Evolutionary conservation across 2,797 vertebrate species (phyloP), one percentile per base, ranked within the genome.

Genomic region (Rhinogobio ventralis): DNA sequence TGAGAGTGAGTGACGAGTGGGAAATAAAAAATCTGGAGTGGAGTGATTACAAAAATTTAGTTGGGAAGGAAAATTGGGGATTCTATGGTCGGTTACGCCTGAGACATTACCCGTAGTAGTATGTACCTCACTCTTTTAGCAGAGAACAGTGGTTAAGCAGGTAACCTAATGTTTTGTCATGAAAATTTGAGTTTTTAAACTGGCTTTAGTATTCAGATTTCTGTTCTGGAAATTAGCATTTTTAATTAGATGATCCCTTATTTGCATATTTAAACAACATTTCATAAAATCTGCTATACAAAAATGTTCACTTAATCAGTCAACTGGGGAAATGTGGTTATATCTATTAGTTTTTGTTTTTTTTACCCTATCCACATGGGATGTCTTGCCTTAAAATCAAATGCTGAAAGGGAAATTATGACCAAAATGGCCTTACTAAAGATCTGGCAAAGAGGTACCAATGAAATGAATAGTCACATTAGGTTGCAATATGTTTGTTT

Each of bases 401-500:
- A 45, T 45, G 15, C 30, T 53, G 42, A 25, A 81, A 19, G n/a
- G 49, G 9, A 36, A 53, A 69, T 55, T 36, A 46, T 78, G 25
- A 64, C 25, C 25, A 64, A 20, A 68, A 17, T 5, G 20, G 4
- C 62, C 11, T 68, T 68, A 33, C 51, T 80, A 30, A n/a, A 57
- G 13, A 80, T 51, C 30, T 53, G 45, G 15, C 23, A 8, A 80
- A 62, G n/a, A 20, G 42, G 10, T 30, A 46, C 42, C 15, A 67
- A 68, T 68, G 14, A 53, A 80, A 53, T 68, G 4, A 57, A 81
- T 42, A 69, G 33, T 28, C 49, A 55, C 49, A 55, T 51, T 55
- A 39, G 23, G 15, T 28, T 62, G 45, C 55, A 66, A 10, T 33
- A 82, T 62, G 64, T 77, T 82, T 71, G 72, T 82, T 82, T 78